Evolutionary conservation across 1,140 invertebrate genomes (phyloP).

Genomic region (Bombus affinis): DNA sequence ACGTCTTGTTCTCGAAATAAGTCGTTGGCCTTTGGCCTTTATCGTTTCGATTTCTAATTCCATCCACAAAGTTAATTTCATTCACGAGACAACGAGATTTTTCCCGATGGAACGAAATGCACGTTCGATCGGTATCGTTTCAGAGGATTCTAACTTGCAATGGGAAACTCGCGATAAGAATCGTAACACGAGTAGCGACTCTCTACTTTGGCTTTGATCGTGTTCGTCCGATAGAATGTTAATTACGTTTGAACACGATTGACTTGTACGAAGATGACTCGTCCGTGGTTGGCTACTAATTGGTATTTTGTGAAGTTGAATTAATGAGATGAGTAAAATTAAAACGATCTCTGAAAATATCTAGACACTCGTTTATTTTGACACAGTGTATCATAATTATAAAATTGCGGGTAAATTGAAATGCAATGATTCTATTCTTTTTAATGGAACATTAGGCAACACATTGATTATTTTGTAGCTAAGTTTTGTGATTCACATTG

Average conservation of each 20-base stretch:
- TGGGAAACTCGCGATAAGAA: neutral
- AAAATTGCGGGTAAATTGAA: neutral
- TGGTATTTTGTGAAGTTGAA: neutral
- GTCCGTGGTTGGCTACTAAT: neutral
- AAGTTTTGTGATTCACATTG: too few relatives aligned
- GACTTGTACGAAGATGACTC: neutral
- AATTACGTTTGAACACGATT: neutral
- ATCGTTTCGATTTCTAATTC: neutral
- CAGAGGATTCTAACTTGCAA: neutral
- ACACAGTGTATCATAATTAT: neutral
- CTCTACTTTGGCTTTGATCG: neutral
- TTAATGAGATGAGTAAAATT: too few relatives aligned
- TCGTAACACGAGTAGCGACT: neutral
- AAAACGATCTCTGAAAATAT: too few relatives aligned
- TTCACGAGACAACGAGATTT: neutral
- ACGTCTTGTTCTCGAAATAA: slow-evolving; percentile 13
- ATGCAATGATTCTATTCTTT: neutral
- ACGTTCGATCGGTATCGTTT: neutral
- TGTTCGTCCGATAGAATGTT: neutral
- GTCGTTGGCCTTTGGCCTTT: neutral
- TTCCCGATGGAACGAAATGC: neutral
- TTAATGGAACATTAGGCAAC: neutral
- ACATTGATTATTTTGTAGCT: too few relatives aligned
- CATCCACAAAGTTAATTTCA: too few relatives aligned
- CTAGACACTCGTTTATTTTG: neutral